Base-by-base conservation (phyloP, 2,888 invertebrate genomes). In the Lagria hirta region DNA sequence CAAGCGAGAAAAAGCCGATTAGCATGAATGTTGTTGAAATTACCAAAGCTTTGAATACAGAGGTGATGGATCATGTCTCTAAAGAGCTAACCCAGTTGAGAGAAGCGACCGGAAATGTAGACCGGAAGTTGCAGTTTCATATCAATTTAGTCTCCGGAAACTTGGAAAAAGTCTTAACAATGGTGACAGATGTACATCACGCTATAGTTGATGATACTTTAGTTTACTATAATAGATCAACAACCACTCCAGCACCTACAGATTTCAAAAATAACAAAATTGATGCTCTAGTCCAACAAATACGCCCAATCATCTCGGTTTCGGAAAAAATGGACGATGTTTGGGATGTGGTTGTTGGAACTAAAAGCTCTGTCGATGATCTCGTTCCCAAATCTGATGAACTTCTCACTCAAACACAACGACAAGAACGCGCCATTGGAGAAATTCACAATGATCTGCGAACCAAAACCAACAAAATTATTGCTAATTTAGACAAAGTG, bases 261-360 rank as follows among this genome's bases (percentile, higher is more conserved):
- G 18, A 35, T 2, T 41, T 37, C 4, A 81, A 80, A 59, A 76
- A 78, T 7, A 89, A 84, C 64, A 91, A 89, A 73, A 81, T 90
- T 51, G 89, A 91, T 70, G 82, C 79, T 2, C 75, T 91, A 16
- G 86, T 87, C 1, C 83, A 86, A 61, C 86, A 88, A 72, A 89
- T 90, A 65, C 82, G 84, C 52, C 90, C 91, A 0, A 88, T 90
- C 74, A 82, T 89, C 62, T 84, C 83, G 37, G 89, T 90, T 1
- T 87, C 89, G 0, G 88, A 89, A 65, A 90, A 90, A 71, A 90
- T 91, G 88, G 90, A 91, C 59, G 88, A 91, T 70, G 89, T 91
- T 2, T 91, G 90, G 90, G 86, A 88, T 65, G 88, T 90, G 3
- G 88, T 91, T 6, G 88, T 90, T 1, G 90, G 90, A 7, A 90